Percentiles rank a stretch among this genome's conserved stretches.
phyloP scores from a whole-genome alignment of 2,113 vertebrate genomes.

The Ivindomyrus marchei region DNA sequence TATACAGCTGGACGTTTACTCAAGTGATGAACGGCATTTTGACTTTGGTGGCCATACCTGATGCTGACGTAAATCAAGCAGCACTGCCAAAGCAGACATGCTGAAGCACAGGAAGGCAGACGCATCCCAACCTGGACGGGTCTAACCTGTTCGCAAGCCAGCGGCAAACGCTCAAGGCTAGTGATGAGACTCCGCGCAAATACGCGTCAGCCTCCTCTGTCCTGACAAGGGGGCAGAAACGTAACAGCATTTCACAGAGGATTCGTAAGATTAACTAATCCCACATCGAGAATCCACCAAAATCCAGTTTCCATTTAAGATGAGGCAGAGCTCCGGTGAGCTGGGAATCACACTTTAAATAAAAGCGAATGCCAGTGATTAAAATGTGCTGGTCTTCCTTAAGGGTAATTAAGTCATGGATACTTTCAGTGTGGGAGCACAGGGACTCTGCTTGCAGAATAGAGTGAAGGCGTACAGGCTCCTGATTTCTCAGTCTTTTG shows the following conservation, averaged over 20 bases:
- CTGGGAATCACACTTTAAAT: constrained; percentile 20
- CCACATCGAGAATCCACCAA: background rate
- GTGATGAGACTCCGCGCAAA: background rate
- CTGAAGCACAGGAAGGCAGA: background rate
- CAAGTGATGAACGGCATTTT: background rate
- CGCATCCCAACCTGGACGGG: background rate
- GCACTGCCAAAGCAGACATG: background rate
- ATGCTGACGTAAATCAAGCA: background rate
- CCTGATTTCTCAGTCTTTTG: background rate
- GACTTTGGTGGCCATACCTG: background rate
- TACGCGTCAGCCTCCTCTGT: background rate
- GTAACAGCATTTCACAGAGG: background rate
- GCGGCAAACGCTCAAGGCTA: background rate
- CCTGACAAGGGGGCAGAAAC: background rate
- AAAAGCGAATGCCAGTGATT: constrained; percentile 21
- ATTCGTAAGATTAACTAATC: background rate
- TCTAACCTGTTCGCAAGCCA: background rate
- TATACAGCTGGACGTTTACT: background rate
- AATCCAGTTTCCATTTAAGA: constrained; percentile 31
- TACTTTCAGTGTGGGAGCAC: constrained; percentile 2
- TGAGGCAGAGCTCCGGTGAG: constrained; percentile 23
- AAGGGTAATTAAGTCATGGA: constrained; percentile 10
- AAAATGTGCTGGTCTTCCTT: background rate
- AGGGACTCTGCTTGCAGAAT: background rate
- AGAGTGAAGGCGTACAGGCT: background rate